Evolutionary conservation across 2,797 vertebrate species (phyloP).

Genomic region (Lates japonicus): DNA sequence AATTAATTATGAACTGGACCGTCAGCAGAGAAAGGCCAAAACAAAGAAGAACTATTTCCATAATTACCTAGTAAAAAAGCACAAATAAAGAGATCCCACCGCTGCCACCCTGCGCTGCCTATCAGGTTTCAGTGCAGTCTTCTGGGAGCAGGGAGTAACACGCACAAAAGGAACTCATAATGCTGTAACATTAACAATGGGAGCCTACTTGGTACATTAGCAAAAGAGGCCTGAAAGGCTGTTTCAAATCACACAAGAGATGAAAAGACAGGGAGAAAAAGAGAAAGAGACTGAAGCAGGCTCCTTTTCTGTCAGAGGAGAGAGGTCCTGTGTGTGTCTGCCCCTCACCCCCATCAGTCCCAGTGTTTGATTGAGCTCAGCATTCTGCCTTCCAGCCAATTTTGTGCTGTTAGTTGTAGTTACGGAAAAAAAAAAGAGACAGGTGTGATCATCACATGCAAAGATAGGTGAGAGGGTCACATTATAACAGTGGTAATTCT

Average conservation of each 20-base stretch:
- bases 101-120: slow-evolving; percentile 64
- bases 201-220: slow-evolving; percentile 66
- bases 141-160: slow-evolving; percentile 56
- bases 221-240: slow-evolving; percentile 67
- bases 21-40: slow-evolving; percentile 69
- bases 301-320: slow-evolving; percentile 32
- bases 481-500: slow-evolving; percentile 16
- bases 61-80: slow-evolving; percentile 76
- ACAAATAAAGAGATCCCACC: slow-evolving; percentile 71
- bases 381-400: slow-evolving; percentile 32
- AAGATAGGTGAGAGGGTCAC: slow-evolving; percentile 2
- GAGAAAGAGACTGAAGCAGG: slow-evolving; percentile 44
- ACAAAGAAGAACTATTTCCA: slow-evolving; percentile 80
- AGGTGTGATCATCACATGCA: slow-evolving; percentile 25
- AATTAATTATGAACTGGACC: slow-evolving; percentile 75
- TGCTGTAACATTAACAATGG: slow-evolving; percentile 72
- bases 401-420: slow-evolving; percentile 38
- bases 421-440: slow-evolving; percentile 14
- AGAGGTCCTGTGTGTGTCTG: slow-evolving; percentile 40
- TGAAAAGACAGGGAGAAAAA: slow-evolving; percentile 62
- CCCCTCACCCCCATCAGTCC: not conserved
- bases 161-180: slow-evolving; percentile 77
- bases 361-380: slow-evolving; percentile 50
- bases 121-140: slow-evolving; percentile 65
- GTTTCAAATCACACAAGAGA: slow-evolving; percentile 71